Conservation (phyloP, 1,140 invertebrate species). For the Panagrolaimus sp. region DNA sequence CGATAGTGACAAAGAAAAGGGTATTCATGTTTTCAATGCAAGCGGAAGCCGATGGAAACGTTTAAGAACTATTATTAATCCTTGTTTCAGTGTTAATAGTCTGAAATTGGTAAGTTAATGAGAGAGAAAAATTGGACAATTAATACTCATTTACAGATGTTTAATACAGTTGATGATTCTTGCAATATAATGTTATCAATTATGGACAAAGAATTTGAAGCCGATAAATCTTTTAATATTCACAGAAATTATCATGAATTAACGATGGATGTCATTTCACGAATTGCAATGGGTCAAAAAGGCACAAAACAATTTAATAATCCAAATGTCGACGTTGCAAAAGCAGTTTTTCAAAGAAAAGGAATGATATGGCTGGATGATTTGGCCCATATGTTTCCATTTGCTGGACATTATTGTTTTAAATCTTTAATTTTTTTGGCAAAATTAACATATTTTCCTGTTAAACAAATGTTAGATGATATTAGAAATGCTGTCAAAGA, state of each 20-base stretch:
- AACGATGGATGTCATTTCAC: slow-evolving; percentile 47
- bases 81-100: slow-evolving; percentile 61
- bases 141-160: slow-evolving; percentile 43
- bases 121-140: too few relatives aligned
- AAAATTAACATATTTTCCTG: too few relatives aligned
- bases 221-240: slow-evolving; percentile 32
- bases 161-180: slow-evolving; percentile 48
- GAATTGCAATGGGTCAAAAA: slow-evolving; percentile 49
- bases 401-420: too few relatives aligned
- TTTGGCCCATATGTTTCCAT: too few relatives aligned
- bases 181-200: slow-evolving; percentile 36
- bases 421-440: too few relatives aligned
- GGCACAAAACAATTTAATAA: slow-evolving; percentile 43
- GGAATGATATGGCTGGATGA: background rate
- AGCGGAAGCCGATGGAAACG: slow-evolving; percentile 60
- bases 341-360: slow-evolving; percentile 15
- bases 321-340: slow-evolving; percentile 19
- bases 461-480: too few relatives aligned
- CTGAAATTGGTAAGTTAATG: slow-evolving; percentile 28
- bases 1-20: slow-evolving; percentile 29
- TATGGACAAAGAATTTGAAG: slow-evolving; percentile 28
- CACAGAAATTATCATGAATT: slow-evolving; percentile 46
- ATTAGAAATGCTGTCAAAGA: too few relatives aligned
- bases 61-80: slow-evolving; percentile 61
- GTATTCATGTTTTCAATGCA: slow-evolving; percentile 46